Evolutionary conservation across 2,113 vertebrate genomes (phyloP).

Genomic region (Rattus rattus): DNA sequence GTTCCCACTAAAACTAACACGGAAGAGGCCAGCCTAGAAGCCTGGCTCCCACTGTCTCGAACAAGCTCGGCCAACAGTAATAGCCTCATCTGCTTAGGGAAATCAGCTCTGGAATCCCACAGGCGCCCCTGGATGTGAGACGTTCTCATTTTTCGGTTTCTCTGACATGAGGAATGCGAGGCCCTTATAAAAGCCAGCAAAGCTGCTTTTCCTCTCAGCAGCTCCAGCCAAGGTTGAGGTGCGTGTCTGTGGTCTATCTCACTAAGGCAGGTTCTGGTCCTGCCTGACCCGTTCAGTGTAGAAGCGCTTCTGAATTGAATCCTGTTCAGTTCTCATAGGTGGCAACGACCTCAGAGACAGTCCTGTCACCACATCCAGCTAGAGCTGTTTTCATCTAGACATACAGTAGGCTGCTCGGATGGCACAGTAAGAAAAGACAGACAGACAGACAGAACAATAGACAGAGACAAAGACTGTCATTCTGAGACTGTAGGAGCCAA

Average conservation of each 20-base stretch:
- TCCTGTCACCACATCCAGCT: background rate
- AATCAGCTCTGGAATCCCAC: slow-evolving; percentile 43
- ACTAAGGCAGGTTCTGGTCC: background rate
- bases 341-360: background rate
- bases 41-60: background rate
- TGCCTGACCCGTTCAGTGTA: background rate
- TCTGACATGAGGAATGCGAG: background rate
- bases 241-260: background rate
- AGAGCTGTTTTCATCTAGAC: background rate
- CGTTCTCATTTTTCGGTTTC: background rate
- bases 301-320: background rate
- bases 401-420: background rate
- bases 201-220: background rate
- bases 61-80: background rate
- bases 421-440: background rate
- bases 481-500: background rate
- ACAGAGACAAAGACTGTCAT: background rate
- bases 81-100: background rate
- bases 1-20: slow-evolving; percentile 33
- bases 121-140: background rate
- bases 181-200: background rate
- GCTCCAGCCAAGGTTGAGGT: background rate
- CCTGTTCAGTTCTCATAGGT: background rate
- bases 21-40: slow-evolving; percentile 46
- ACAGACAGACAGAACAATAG: background rate